Evolutionary conservation across 23 tunicate genomes (phyloP), one percentile per base, ranked within the genome.

Genomic region (Clavelina lepadiformis): DNA sequence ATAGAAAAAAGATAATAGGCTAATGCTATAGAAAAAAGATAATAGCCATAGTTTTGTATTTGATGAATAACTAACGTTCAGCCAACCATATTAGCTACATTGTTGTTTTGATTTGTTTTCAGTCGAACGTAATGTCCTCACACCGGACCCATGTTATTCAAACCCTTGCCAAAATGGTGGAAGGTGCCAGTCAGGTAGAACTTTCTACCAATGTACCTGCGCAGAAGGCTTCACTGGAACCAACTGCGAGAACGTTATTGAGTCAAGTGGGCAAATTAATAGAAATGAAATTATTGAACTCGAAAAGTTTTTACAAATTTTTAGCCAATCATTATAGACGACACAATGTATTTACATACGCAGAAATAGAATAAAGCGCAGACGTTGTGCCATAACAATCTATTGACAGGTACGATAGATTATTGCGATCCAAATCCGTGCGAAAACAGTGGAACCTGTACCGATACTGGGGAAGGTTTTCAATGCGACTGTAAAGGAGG

Each of bases 141-240:
- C 56, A 26, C 73, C 82, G 50, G 69, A 78, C 29, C 76, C 88
- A 0, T 89, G 97, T 47, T 53, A 15, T 26, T 76, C 97, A 33
- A 70, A 75, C 35, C 97, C 97, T 0, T 89, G 97, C 46, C 75
- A 75, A 49, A 89, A 89, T 54, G 88, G 75, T 21, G 97, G 97
- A 27, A 76, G 64, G 2, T 89, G 97, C 63, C 2, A 44, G 26
- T 2, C 35, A 8, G 56, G 27, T 38, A 38, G 51, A 2, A 31
- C 8, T 13, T 28, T 15, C 13, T 91, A 77, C 78, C 29, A 61
- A 46, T 91, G 98, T 63, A 30, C 61, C 19, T 91, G 98, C 68
- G 51, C 69, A 3, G 73, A 51, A 35, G 80, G 77, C 13, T 91
- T 71, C 66, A 67, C 80, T 4, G 98, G 98, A 49, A 38, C 23